phyloP scores from a whole-genome alignment of 2,888 invertebrate genomes.

The Yponomeuta cagnagella region DNA sequence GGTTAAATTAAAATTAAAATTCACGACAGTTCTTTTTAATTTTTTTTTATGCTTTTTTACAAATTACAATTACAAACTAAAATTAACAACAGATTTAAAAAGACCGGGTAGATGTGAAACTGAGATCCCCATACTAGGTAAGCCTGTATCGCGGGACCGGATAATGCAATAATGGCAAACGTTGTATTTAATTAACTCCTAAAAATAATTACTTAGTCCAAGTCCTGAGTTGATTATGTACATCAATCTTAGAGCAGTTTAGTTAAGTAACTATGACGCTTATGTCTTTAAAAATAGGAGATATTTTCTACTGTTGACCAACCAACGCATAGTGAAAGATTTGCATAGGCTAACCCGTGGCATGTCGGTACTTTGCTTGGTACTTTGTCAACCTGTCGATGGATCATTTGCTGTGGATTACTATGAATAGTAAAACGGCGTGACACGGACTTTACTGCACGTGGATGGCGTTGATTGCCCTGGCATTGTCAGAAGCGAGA shows the following conservation, averaged over 20 bases:
- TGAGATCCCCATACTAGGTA: no score
- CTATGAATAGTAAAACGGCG: constrained; percentile 5
- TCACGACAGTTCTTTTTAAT: no score
- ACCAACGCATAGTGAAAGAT: not conserved
- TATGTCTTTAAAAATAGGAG: not conserved
- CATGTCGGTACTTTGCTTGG: constrained; percentile 19
- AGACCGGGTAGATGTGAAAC: no score
- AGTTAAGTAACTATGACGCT: not conserved
- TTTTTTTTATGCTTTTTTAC: no score
- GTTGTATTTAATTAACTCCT: not conserved
- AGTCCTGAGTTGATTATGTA: constrained; percentile 4
- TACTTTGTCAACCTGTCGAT: constrained; percentile 23
- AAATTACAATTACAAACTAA: no score
- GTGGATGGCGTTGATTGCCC: no score
- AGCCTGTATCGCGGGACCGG: no score
- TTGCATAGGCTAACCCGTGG: constrained; percentile 17
- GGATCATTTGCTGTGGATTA: constrained; percentile 9
- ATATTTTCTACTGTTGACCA: not conserved
- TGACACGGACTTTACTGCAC: not conserved
- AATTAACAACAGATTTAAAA: no score
- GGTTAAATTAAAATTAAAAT: no score
- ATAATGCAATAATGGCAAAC: not conserved
- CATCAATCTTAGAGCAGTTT: not conserved
- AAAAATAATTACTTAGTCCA: constrained; percentile 6
- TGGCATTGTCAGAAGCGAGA: no score